A percentile compares a stretch with the other conserved stretches of the same genome.
Conservation (phyloP, 2,888 invertebrate genomes). For the Tridacna crocea region DNA sequence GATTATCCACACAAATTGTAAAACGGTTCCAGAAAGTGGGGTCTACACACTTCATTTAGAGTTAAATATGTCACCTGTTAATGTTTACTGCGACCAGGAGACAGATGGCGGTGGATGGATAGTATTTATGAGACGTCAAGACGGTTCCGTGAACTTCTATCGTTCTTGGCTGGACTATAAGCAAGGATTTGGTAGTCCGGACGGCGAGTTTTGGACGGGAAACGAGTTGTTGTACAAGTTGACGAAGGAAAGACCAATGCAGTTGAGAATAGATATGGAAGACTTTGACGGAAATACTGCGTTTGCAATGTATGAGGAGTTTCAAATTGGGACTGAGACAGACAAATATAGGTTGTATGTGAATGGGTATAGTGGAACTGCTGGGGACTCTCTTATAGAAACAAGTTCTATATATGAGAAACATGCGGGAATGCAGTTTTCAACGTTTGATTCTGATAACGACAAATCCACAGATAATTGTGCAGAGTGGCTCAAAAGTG, state of each 20-base stretch:
- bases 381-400: background rate
- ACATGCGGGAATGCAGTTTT: background rate
- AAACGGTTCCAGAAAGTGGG: background rate
- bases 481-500: background rate
- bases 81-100: background rate
- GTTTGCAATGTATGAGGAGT: background rate
- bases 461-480: background rate
- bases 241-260: background rate
- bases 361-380: background rate
- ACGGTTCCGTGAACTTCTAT: background rate
- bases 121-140: background rate
- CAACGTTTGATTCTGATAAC: background rate
- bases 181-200: background rate
- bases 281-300: background rate
- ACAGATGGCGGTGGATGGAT: background rate
- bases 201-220: background rate
- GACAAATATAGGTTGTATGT: background rate
- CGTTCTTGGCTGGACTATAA: background rate
- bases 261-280: conserved; percentile 1
- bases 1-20: background rate
- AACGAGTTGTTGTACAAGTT: background rate
- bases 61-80: background rate
- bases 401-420: too few relatives aligned
- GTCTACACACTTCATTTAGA: background rate
- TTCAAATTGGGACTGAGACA: background rate